phyloP scores from a whole-genome alignment of 2,888 invertebrate genomes.

The Drosophila austrosaltans region DNA sequence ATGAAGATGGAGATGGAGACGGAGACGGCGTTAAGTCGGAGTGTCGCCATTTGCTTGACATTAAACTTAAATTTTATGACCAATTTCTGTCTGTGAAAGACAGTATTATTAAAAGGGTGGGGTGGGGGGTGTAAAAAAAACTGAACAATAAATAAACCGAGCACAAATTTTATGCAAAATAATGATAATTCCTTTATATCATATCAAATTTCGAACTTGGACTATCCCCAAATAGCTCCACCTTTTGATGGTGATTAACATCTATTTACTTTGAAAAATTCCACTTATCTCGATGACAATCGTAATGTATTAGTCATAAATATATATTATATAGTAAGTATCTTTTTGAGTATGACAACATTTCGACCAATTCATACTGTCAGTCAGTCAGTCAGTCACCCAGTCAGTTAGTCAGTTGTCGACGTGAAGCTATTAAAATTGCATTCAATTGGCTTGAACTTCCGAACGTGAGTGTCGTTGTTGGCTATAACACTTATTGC shows the following conservation, averaged over 20 bases:
- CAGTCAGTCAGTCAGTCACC: neutral
- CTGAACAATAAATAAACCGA: conserved; percentile 14
- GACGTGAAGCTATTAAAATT: conserved; percentile 43
- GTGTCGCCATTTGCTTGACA: conserved; percentile 71
- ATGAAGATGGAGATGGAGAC: conserved; percentile 1
- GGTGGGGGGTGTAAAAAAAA: conserved; percentile 37
- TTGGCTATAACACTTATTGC: conserved; percentile 31
- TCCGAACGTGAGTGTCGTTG: conserved; percentile 43
- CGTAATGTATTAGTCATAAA: conserved; percentile 2
- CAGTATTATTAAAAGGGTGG: conserved; percentile 17
- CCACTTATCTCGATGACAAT: conserved; percentile 10
- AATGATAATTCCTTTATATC: conserved; percentile 10
- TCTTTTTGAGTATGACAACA: conserved; percentile 16
- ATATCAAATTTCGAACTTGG: neutral
- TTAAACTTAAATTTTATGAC: conserved; percentile 72
- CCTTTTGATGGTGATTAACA: conserved; percentile 20
- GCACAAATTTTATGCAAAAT: neutral
- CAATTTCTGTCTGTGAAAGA: conserved; percentile 52
- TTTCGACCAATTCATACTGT: neutral
- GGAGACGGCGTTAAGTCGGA: conserved; percentile 63
- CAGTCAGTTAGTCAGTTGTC: neutral
- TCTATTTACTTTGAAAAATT: conserved; percentile 17
- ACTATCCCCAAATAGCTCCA: neutral
- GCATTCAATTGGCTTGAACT: conserved; percentile 46
- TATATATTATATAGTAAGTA: neutral